These are phyloP conservation scores for Rousettus leschenaultii DNA, from an alignment of 2,113 vertebrate species.

Conservation along the genomic window DNA sequence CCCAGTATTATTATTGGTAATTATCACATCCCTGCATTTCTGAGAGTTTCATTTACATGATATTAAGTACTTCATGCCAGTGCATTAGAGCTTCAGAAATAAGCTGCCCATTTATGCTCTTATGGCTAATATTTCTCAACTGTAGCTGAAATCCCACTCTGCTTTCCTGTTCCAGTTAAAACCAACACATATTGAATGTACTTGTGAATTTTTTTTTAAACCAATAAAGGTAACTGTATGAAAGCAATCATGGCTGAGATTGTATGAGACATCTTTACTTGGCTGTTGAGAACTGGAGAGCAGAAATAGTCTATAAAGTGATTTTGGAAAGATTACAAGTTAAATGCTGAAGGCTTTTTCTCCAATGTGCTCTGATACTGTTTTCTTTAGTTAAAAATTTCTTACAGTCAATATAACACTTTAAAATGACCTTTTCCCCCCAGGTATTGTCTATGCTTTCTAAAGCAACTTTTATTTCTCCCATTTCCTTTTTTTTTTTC, in stretches of 20 bases:
- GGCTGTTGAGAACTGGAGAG: background rate
- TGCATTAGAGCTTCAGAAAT: background rate
- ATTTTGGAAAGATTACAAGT: conserved; percentile 40
- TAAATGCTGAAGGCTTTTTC: conserved; percentile 4
- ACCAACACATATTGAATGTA: background rate
- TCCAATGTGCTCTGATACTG: background rate
- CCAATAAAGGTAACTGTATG: background rate
- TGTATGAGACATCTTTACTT: conserved; percentile 24
- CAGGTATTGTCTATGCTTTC: background rate
- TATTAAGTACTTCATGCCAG: background rate
- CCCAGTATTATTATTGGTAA: background rate
- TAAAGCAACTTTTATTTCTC: background rate
- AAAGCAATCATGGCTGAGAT: conserved; percentile 26
- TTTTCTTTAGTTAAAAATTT: conserved; percentile 51
- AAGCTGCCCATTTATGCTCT: background rate
- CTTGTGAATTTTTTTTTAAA: background rate
- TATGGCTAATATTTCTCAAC: conserved; percentile 14
- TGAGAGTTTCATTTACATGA: background rate
- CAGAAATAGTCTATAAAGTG: background rate
- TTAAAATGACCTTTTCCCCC: background rate
- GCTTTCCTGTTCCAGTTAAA: background rate
- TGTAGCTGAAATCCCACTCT: background rate
- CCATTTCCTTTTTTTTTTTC: background rate
- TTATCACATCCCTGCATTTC: background rate
- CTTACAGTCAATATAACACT: conserved; percentile 34